Evolutionary conservation across 2,888 invertebrate genomes (phyloP).

Genomic region (Pterostichus niger): DNA sequence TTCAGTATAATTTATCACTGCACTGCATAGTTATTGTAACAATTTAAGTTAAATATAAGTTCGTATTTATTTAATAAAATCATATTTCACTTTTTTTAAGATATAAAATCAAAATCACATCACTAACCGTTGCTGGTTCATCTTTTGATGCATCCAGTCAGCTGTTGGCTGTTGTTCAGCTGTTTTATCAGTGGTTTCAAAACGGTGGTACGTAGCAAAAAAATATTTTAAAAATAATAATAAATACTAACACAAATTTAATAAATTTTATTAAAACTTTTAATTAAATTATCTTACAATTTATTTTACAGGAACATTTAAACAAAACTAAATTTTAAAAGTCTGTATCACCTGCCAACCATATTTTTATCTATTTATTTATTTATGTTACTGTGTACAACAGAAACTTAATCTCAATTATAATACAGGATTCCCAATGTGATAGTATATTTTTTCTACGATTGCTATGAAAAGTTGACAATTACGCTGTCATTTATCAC

Average conservation of each 20-base stretch:
- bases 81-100: not conserved
- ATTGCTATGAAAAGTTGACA: too few species aligned
- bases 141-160: conserved; percentile 22
- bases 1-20: not conserved
- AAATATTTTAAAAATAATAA: not conserved
- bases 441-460: too few species aligned
- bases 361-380: too few species aligned
- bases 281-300: not conserved
- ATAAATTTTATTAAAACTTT: too few species aligned
- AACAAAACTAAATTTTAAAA: too few species aligned
- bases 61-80: not conserved
- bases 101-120: not conserved
- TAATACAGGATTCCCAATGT: too few species aligned
- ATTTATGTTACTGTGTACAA: too few species aligned
- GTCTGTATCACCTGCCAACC: too few species aligned
- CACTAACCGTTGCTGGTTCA: conserved; percentile 15
- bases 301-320: not conserved
- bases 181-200: conserved; percentile 43
- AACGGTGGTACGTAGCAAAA: conserved; percentile 14
- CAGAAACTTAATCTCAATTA: too few species aligned
- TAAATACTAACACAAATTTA: not conserved
- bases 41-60: not conserved
- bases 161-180: conserved; percentile 44
- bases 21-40: not conserved
- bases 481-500: too few species aligned